Conservation (phyloP, 2,888 invertebrate species). For the Ceraclea dissimilis region DNA sequence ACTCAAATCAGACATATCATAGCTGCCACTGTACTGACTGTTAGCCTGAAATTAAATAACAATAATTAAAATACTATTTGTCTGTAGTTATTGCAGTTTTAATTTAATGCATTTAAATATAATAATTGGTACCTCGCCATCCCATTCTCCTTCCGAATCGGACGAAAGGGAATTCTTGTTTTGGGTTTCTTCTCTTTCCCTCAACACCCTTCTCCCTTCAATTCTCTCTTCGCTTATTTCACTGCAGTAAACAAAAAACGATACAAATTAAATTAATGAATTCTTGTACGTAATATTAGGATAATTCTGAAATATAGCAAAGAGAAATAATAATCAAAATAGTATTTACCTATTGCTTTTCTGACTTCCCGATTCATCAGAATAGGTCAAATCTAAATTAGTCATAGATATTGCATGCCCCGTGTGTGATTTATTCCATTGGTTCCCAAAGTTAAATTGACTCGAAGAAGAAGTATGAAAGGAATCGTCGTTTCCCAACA, state of each 20-base stretch:
- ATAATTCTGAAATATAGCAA: not conserved
- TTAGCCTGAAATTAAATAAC: slow-evolving; percentile 45
- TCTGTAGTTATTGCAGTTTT: not conserved
- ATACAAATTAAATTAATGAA: not conserved
- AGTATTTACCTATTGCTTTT: slow-evolving; percentile 50
- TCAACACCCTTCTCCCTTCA: slow-evolving; percentile 55
- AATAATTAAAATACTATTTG: not conserved
- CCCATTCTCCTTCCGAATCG: slow-evolving; percentile 72
- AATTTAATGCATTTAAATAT: too few relatives aligned
- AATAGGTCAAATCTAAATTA: slow-evolving; percentile 48
- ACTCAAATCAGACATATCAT: slow-evolving; percentile 62
- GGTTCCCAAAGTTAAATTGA: slow-evolving; percentile 32
- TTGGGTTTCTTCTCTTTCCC: slow-evolving; percentile 45
- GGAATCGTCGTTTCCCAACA: slow-evolving; percentile 8
- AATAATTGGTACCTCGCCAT: slow-evolving; percentile 35
- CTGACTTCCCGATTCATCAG: slow-evolving; percentile 64
- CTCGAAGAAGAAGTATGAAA: slow-evolving; percentile 29
- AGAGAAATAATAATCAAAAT: too few relatives aligned
- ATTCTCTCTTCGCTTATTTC: slow-evolving; percentile 64
- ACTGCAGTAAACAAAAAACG: slow-evolving; percentile 34
- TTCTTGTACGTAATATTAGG: not conserved
- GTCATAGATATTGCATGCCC: slow-evolving; percentile 35
- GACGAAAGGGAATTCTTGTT: slow-evolving; percentile 46
- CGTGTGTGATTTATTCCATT: slow-evolving; percentile 36
- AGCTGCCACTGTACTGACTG: slow-evolving; percentile 55